Evolutionary conservation across 2,888 invertebrate species (phyloP).

Genomic region (Dryobota labecula): DNA sequence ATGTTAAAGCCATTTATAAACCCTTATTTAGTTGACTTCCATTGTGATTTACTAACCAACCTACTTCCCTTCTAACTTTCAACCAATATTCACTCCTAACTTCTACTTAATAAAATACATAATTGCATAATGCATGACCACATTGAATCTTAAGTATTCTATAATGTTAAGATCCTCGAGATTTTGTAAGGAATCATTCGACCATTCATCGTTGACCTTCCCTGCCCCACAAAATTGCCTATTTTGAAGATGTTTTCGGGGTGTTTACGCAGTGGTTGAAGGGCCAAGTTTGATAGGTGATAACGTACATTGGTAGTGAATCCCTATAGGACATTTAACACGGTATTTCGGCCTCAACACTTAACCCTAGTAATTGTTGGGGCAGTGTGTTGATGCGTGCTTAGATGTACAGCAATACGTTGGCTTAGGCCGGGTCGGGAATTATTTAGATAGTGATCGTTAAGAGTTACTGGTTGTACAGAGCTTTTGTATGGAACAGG

Average conservation of each 20-base stretch:
- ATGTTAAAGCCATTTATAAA: constrained; percentile 38
- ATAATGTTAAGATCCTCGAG: constrained; percentile 72
- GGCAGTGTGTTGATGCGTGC: constrained; percentile 78
- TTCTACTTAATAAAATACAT: constrained; percentile 30
- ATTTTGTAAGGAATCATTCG: constrained; percentile 70
- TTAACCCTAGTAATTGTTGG: constrained; percentile 87
- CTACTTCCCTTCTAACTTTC: not conserved
- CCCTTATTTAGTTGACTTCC: constrained; percentile 40
- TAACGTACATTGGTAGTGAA: constrained; percentile 79
- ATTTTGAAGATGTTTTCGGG: constrained; percentile 26
- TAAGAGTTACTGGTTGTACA: constrained; percentile 27
- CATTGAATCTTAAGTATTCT: constrained; percentile 70
- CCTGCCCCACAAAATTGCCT: constrained; percentile 16
- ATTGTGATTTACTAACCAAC: constrained; percentile 50
- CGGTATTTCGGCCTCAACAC: constrained; percentile 84
- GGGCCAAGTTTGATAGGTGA: constrained; percentile 83
- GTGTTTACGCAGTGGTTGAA: constrained; percentile 62
- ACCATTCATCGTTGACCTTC: constrained; percentile 44
- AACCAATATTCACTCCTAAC: constrained; percentile 50
- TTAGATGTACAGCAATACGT: constrained; percentile 68
- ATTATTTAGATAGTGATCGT: constrained; percentile 69
- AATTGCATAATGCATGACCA: constrained; percentile 44
- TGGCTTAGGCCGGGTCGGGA: constrained; percentile 65
- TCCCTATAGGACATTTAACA: constrained; percentile 86
- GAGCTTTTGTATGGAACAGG: not conserved